Conservation (phyloP, 2,113 vertebrate genomes). For the Hypanus sabinus region DNA sequence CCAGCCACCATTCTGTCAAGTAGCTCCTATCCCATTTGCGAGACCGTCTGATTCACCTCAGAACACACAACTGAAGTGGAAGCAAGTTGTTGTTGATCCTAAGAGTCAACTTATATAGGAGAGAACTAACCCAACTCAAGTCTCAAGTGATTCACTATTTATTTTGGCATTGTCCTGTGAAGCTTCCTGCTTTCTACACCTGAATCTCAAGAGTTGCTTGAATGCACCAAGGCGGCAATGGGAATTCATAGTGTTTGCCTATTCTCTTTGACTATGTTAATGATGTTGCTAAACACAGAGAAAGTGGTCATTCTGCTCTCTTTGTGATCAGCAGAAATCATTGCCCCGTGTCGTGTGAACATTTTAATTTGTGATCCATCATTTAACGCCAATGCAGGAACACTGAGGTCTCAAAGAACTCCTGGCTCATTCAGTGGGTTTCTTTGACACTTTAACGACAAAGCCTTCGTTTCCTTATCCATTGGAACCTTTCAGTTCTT, state of each 20-base stretch:
- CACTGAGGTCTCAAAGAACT: neutral
- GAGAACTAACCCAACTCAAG: neutral
- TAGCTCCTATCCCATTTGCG: too few relatives aligned
- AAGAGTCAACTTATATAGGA: too few relatives aligned
- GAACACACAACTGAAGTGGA: too few relatives aligned
- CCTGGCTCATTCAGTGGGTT: neutral
- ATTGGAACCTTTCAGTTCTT: neutral
- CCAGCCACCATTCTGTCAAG: too few relatives aligned
- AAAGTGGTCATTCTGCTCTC: neutral
- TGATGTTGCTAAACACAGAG: neutral
- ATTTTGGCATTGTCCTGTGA: neutral
- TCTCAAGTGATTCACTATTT: neutral
- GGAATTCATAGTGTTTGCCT: neutral
- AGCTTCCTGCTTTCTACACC: neutral
- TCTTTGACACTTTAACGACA: slow-evolving; percentile 2
- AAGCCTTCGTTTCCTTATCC: neutral
- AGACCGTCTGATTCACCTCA: too few relatives aligned
- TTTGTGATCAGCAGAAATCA: neutral
- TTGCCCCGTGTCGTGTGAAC: neutral
- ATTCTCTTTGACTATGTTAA: neutral
- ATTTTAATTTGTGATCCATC: slow-evolving; percentile 27
- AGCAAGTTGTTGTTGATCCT: too few relatives aligned
- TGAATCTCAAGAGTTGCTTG: neutral
- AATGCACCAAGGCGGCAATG: neutral
- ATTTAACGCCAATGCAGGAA: neutral